Evolutionary conservation across 2,797 vertebrate genomes (phyloP), one percentile per base, ranked within the genome.

Genomic region (Danio albolineatus): DNA sequence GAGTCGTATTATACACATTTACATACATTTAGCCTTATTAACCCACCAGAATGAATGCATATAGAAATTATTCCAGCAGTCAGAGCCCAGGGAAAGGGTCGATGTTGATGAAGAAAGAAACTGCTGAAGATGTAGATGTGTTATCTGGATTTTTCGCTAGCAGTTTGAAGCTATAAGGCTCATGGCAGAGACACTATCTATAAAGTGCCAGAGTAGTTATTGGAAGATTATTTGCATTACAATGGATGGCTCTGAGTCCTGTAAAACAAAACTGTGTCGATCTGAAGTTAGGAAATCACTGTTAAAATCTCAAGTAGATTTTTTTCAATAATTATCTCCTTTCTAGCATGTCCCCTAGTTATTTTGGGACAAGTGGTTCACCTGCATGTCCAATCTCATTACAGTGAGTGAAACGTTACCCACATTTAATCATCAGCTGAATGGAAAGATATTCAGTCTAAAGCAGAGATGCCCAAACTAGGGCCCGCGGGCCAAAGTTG

Each of bases 21-120:
- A 78, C 82, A 88, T 86, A 81, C 72, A 71, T 81, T 81, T 73
- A 79, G 57, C 71, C 83, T 62, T 78, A 86, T 86, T 87, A 88
- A 87, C 82, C 83, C 39, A 6, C 19, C 14, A 67, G 39, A 21
- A 85, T 85, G 78, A 82, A 86, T 85, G 83, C 77, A 77, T 53
- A 73, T 66, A 44, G 62, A 72, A 79, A 66, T 73, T 21, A 57
- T 81, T 83, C 56, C 19, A 36, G 59, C 16, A 73, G 39, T 14
- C 39, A 19, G 6, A 16, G 28, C 49, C 59, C 36, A 69, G 48
- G 21, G 65, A 21, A 21, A 59, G 36, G 10, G 46, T 69, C 67
- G 51, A 21, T 71, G 48, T 10, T 49, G 76, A 46, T 61, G 8
- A 46, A 44, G 36, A 75, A 69, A 19, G 44, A 65, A 36, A 61